These are phyloP conservation scores for Phytoseiulus persimilis DNA, from an alignment of 2,888 invertebrate species.

Conservation along the genomic window DNA sequence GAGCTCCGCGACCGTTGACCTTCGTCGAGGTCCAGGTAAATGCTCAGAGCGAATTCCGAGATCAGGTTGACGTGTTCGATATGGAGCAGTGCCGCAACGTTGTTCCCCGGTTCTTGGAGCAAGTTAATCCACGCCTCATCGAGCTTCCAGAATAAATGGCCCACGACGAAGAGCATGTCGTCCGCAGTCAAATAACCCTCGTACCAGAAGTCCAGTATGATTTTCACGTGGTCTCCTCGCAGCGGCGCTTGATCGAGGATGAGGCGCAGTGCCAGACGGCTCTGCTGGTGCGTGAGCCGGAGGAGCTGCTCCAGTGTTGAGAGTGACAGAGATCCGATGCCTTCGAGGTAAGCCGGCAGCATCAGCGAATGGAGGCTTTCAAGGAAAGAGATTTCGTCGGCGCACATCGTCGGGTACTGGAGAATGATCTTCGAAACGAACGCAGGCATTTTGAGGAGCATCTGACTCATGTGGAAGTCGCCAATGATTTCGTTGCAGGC, in stretches of 20 bases:
- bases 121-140: conserved; percentile 6
- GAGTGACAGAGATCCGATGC: conserved; percentile 11
- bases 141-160: conserved; percentile 11
- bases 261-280: background rate
- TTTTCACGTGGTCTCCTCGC: background rate
- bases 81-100: background rate
- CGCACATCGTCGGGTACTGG: background rate
- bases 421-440: conserved; percentile 10
- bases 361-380: conserved; percentile 29
- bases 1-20: background rate
- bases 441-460: conserved; percentile 27
- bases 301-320: conserved; percentile 18
- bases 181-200: background rate
- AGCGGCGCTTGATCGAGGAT: background rate
- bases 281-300: background rate
- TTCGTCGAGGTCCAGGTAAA: conserved; percentile 27
- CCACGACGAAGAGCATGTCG: conserved; percentile 10
- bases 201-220: conserved; percentile 15
- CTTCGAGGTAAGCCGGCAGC: conserved; percentile 12
- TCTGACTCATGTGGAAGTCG: background rate
- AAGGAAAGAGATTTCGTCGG: background rate
- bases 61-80: conserved; percentile 1
- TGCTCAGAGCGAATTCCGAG: background rate
- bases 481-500: background rate
- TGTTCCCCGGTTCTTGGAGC: background rate